phyloP scores from a whole-genome alignment of 2,888 invertebrate species.

The Arctia plantaginis region DNA sequence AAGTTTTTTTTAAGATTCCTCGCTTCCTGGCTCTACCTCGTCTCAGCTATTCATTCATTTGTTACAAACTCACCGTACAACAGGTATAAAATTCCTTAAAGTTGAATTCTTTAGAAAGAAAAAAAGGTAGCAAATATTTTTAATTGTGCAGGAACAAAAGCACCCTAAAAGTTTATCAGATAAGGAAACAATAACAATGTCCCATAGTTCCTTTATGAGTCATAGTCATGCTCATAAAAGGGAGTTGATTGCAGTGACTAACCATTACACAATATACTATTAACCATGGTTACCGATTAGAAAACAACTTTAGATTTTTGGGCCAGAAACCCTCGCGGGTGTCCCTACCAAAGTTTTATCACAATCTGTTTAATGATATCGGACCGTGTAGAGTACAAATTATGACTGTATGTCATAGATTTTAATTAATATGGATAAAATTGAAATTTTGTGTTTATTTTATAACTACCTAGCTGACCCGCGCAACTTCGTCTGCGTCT shows the following conservation, averaged over 20 bases:
- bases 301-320: background rate
- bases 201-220: conserved; percentile 1
- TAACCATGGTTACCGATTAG: conserved; percentile 7
- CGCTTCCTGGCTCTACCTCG: background rate
- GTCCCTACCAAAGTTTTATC: background rate
- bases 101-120: no score
- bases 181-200: background rate
- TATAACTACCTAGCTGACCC: no score
- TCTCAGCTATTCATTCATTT: no score
- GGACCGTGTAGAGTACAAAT: background rate
- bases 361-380: background rate
- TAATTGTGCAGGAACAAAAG: background rate
- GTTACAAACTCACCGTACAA: no score
- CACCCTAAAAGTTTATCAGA: background rate
- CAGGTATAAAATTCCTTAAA: background rate
- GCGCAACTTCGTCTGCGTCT: no score
- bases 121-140: background rate
- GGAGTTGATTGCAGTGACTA: background rate
- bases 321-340: background rate
- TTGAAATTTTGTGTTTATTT: no score
- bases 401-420: no score
- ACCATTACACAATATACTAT: background rate
- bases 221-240: background rate
- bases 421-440: no score
- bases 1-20: no score